These are phyloP conservation scores for Siderastrea radians DNA, from an alignment of 92 coral and sea anemone genomes.

Conservation along the genomic window DNA sequence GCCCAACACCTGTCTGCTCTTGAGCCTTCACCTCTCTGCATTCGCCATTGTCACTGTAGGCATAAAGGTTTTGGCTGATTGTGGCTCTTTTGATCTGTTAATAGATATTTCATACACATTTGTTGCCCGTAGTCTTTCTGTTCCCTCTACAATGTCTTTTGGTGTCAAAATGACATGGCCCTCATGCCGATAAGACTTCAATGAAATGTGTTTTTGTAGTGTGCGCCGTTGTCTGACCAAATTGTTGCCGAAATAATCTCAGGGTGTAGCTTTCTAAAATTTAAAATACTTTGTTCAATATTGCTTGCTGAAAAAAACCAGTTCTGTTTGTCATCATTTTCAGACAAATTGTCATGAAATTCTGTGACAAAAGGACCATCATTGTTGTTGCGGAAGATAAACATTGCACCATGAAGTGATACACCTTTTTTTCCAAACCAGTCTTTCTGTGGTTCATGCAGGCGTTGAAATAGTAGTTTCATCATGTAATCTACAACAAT, in stretches of 20 bases:
- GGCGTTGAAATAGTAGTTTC: conserved; percentile 50
- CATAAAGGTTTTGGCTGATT: conserved; percentile 47
- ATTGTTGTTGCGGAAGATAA: conserved; percentile 24
- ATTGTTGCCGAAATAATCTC: too few relatives aligned
- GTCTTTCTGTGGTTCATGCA: conserved; percentile 44
- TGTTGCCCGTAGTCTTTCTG: conserved; percentile 41
- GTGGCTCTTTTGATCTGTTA: conserved; percentile 38
- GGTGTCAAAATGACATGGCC: conserved; percentile 45
- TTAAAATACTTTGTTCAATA: too few relatives aligned
- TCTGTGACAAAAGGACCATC: conserved; percentile 11
- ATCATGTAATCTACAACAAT: conserved; percentile 68
- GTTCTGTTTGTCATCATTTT: too few relatives aligned
- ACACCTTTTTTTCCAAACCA: too few relatives aligned
- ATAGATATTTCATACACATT: conserved; percentile 48
- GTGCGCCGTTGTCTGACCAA: too few relatives aligned
- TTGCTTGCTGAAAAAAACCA: too few relatives aligned
- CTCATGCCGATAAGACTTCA: conserved; percentile 21
- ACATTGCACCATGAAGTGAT: too few relatives aligned
- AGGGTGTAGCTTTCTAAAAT: too few relatives aligned
- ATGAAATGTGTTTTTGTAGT: too few relatives aligned
- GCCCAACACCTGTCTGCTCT: conserved; percentile 4
- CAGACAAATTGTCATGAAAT: too few relatives aligned
- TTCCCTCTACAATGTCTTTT: conserved; percentile 47
- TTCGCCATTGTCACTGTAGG: conserved; percentile 13
- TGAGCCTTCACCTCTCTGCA: conserved; percentile 6